Evolutionary conservation across 2,888 invertebrate species (phyloP).

Genomic region (Neoitamus cyanurus): DNA sequence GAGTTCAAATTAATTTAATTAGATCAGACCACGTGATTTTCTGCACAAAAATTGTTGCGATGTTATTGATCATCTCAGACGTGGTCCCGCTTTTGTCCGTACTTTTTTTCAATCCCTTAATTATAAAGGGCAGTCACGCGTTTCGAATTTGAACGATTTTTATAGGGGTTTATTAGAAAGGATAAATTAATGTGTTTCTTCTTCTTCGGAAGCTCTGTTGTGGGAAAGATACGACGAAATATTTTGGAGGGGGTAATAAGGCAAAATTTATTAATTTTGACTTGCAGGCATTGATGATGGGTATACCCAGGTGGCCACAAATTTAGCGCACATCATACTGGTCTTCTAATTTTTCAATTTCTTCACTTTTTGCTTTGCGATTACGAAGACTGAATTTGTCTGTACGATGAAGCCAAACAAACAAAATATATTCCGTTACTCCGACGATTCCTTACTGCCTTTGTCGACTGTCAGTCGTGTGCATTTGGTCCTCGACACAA

Average conservation of each 20-base stretch:
- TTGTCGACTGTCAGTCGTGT: background rate
- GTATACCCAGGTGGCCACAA: background rate
- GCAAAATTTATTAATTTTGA: too few species aligned
- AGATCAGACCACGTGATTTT: slow-evolving; percentile 22
- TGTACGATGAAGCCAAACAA: background rate
- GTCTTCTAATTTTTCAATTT: too few species aligned
- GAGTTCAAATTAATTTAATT: slow-evolving; percentile 25
- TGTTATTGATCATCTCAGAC: background rate
- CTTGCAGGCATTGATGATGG: too few species aligned
- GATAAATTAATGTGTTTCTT: background rate
- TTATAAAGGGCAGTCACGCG: too few species aligned
- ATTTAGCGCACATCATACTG: background rate
- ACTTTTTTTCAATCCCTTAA: background rate
- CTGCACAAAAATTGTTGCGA: background rate
- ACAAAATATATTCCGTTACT: background rate
- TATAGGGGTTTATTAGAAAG: background rate
- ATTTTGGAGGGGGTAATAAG: too few species aligned
- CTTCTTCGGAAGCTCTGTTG: background rate
- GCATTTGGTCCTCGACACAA: too few species aligned
- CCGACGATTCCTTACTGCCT: background rate
- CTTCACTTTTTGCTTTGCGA: too few species aligned
- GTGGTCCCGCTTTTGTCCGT: background rate
- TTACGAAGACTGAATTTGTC: background rate
- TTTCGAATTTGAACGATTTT: background rate
- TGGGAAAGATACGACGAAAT: too few species aligned